Percentiles rank a stretch among this genome's conserved stretches.
These are phyloP conservation scores for Eutrigla gurnardus DNA, from an alignment of 2,797 vertebrate species.

Conservation along the genomic window DNA sequence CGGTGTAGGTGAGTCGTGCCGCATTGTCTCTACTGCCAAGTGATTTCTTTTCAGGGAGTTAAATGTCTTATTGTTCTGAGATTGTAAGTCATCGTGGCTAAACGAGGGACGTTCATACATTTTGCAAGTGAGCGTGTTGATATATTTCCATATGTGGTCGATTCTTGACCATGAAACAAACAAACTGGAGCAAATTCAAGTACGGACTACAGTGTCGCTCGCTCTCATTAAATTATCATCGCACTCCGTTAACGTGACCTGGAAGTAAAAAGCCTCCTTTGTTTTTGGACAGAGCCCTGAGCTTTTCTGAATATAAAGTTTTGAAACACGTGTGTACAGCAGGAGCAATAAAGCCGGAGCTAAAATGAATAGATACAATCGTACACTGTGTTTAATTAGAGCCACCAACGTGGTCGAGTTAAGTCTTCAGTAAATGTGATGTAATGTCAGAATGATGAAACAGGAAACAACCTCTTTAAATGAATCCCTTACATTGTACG, in stretches of 20 bases:
- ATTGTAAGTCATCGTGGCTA: neutral
- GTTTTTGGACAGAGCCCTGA: conserved; percentile 33
- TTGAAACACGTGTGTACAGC: conserved; percentile 12
- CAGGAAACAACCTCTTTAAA: conserved; percentile 9
- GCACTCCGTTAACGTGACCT: conserved; percentile 46
- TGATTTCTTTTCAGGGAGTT: neutral
- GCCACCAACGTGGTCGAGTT: conserved; percentile 24
- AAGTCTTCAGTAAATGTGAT: conserved; percentile 40
- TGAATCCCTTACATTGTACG: neutral
- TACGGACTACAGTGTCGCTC: conserved; percentile 45
- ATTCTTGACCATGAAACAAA: conserved; percentile 12
- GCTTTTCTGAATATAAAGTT: conserved; percentile 37
- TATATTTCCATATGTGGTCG: neutral
- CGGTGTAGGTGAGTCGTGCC: conserved; percentile 14
- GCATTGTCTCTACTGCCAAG: neutral
- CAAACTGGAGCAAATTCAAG: conserved; percentile 32
- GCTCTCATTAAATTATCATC: conserved; percentile 59
- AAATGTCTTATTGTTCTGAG: neutral
- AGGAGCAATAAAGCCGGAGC: conserved; percentile 17
- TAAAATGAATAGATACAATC: conserved; percentile 14
- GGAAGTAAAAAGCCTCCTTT: conserved; percentile 42
- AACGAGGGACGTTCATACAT: neutral
- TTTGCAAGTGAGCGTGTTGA: conserved; percentile 20
- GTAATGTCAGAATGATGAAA: conserved; percentile 17
- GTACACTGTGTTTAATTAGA: conserved; percentile 25